phyloP scores from a whole-genome alignment of 2,888 invertebrate genomes.

The Parnassius mnemosyne region DNA sequence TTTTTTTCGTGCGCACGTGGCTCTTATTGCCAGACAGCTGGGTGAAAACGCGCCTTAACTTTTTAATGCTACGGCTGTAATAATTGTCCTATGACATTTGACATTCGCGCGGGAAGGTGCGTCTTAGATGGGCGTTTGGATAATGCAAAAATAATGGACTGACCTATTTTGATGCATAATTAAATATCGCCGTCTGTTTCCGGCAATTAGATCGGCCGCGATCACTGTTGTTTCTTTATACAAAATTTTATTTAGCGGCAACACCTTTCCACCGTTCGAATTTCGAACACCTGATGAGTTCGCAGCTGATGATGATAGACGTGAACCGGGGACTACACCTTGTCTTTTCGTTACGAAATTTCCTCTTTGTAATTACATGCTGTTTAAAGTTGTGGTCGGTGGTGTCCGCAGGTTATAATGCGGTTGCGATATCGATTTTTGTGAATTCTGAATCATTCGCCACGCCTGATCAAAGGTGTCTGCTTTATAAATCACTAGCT shows the following conservation, averaged over 20 bases:
- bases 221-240: constrained; percentile 52
- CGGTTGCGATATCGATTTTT: constrained; percentile 37
- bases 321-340: constrained; percentile 53
- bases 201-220: constrained; percentile 59
- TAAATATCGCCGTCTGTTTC: constrained; percentile 63
- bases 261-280: constrained; percentile 67
- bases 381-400: constrained; percentile 38
- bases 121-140: constrained; percentile 54
- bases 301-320: constrained; percentile 56
- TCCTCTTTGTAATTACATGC: constrained; percentile 61
- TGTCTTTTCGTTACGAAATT: constrained; percentile 69
- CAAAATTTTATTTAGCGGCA: constrained; percentile 51
- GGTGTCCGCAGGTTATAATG: constrained; percentile 39
- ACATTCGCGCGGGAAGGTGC: constrained; percentile 52
- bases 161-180: constrained; percentile 68
- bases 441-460: constrained; percentile 20
- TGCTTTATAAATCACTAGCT: too few species aligned
- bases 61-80: constrained; percentile 50
- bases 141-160: constrained; percentile 59
- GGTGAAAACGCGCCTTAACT: constrained; percentile 54
- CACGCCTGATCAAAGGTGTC: constrained; percentile 17
- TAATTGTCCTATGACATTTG: constrained; percentile 50
- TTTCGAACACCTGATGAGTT: constrained; percentile 65
- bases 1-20: constrained; percentile 72
- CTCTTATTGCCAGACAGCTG: constrained; percentile 72